Percentiles rank a stretch among this genome's conserved stretches.
Conservation (phyloP, 2,888 invertebrate genomes). For the Brachyptera putata region DNA sequence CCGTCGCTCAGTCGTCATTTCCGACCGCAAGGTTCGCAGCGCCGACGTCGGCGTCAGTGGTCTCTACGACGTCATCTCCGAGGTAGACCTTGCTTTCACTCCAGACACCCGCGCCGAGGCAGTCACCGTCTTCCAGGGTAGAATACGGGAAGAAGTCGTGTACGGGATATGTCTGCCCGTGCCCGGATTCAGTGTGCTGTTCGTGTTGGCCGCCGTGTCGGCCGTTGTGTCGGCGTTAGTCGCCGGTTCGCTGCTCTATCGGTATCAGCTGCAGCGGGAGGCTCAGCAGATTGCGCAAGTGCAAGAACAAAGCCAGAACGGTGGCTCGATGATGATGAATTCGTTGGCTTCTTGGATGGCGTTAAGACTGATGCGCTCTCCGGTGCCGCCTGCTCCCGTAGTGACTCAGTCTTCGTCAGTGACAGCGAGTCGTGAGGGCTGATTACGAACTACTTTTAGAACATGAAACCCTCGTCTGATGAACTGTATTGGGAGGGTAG, state of each 20-base stretch:
- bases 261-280: constrained; percentile 72
- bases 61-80: constrained; percentile 85
- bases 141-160: constrained; percentile 83
- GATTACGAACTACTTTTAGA: background rate
- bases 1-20: constrained; percentile 59
- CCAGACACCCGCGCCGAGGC: constrained; percentile 75
- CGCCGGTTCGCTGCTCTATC: constrained; percentile 75
- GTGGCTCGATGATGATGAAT: constrained; percentile 48
- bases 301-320: constrained; percentile 39
- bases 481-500: background rate
- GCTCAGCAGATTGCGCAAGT: constrained; percentile 41
- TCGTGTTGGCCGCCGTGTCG: constrained; percentile 80
- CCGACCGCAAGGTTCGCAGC: constrained; percentile 70
- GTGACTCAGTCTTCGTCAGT: constrained; percentile 28
- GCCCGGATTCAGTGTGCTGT: constrained; percentile 81
- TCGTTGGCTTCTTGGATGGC: constrained; percentile 74
- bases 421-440: constrained; percentile 3
- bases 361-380: constrained; percentile 55
- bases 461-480: background rate
- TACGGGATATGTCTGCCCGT: constrained; percentile 90
- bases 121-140: constrained; percentile 82
- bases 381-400: constrained; percentile 35
- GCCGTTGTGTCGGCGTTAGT: constrained; percentile 83
- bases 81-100: constrained; percentile 86
- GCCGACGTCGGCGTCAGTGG: constrained; percentile 88